phyloP scores from a whole-genome alignment of 2,797 vertebrate genomes.

The Macropodus opercularis region DNA sequence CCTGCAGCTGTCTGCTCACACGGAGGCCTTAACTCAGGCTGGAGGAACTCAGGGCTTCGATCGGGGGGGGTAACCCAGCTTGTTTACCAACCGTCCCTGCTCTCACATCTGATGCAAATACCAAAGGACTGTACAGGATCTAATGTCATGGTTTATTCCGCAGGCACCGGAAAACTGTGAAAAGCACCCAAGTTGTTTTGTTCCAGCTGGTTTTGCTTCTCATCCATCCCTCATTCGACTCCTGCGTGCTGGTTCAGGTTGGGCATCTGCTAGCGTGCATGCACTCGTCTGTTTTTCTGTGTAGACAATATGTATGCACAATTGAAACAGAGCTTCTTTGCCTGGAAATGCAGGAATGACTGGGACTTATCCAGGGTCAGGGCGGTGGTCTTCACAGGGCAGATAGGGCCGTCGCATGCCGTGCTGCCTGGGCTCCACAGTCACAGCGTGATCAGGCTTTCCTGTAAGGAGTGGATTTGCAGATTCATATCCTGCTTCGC shows the following conservation, averaged over 20 bases:
- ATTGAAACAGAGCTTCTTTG: slow-evolving; percentile 14
- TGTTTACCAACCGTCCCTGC: too few relatives aligned
- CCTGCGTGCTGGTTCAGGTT: neutral
- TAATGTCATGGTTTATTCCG: neutral
- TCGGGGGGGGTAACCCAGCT: too few relatives aligned
- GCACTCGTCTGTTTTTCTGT: neutral
- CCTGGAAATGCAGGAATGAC: slow-evolving; percentile 16
- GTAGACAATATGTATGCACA: neutral
- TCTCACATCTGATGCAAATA: slow-evolving; percentile 16
- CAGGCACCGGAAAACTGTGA: slow-evolving; percentile 1
- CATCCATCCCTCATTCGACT: neutral
- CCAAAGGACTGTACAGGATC: too few relatives aligned
- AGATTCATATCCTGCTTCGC: slow-evolving; percentile 43
- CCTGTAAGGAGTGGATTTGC: slow-evolving; percentile 55
- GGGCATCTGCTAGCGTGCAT: neutral
- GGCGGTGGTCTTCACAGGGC: neutral
- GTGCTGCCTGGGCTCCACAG: slow-evolving; percentile 61
- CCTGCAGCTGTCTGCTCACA: slow-evolving; percentile 34
- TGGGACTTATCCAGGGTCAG: slow-evolving; percentile 21
- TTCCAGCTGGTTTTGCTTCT: slow-evolving; percentile 5
- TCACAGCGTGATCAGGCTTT: slow-evolving; percentile 51
- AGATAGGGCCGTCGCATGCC: slow-evolving; percentile 1
- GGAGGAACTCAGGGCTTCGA: slow-evolving; percentile 61
- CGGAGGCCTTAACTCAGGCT: slow-evolving; percentile 65
- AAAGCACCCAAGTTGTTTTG: neutral